Evolutionary conservation across 1,140 invertebrate species (phyloP), one percentile per base, ranked within the genome.

Genomic region (Drosophila kepulauana): DNA sequence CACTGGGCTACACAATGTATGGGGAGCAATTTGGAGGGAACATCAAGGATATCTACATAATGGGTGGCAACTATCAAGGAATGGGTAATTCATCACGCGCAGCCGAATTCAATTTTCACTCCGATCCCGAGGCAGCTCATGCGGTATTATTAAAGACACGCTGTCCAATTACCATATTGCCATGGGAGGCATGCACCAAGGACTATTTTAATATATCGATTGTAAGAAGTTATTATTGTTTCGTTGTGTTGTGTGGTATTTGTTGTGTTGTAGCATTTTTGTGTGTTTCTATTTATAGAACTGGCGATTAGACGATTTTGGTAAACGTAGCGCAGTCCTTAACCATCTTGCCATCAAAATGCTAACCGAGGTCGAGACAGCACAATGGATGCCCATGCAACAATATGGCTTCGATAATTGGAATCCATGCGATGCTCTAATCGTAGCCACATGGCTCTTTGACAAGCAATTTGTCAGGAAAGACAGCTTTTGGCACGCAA

Each of bases 101-200:
- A 48, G 96, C 95, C 6, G 97, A 98, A 92, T 97, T 96, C 82
- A 97, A 98, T 93, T 98, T 98, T 85, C 94, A 94, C 59, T 91
- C 91, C 15, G 97, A 97, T 93, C 96, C 97, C 0, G 96, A 97
- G 93, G 96, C 96, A 28, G 96, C 95, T 0, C 93, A 95, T 82
- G 95, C 97, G 41, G 94, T 96, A 10, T 90, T 97, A 1, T 92
- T 93, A 7, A 93, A 92, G 52, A 92, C 93, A 3, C 80, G 76
- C 56, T 94, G 94, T 70, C 95, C 94, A n/a, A 93, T 96, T 2
- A 93, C 92, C 71, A 91, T 96, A 33, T 82, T 96, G 5, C 95
- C 95, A 4, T 96, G 95, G 95, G 95, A 96, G 90, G 92, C 94
- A 1, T 95, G 94, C 70, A 77, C 94, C 6, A 68, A 81, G 25